Base-by-base conservation (phyloP, 2,797 vertebrate species). In the Sebastes taczanowskii region DNA sequence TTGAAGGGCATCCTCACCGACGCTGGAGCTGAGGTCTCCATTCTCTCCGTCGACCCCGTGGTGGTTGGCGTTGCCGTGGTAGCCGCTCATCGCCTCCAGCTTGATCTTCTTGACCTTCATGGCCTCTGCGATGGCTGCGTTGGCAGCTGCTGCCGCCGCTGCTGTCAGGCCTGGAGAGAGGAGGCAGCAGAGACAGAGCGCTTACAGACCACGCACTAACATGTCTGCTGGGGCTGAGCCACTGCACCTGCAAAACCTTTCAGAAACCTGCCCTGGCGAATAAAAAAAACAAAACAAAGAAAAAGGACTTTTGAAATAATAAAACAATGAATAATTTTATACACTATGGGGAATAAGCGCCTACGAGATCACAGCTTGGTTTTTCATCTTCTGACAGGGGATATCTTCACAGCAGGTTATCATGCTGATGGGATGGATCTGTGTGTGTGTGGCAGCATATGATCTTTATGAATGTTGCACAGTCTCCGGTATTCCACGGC, bases 31-130 rank as follows among this genome's bases (percentile, higher is more conserved):
- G 87, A 99, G 96, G 94, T 99, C 99, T 88, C 99, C 98, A 34
- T 99, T 99, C 95, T 99, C 99, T 18, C 97, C 97, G 82, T 99
- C 97, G 56, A 80, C 95, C 89, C 97, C 97, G 55, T 99, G 98
- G 91, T 99, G 98, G 94, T 96, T 97, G 95, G 96, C 97, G 95
- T 96, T 97, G 95, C 97, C 91, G 89, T 99, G 99, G 95, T 99
- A 99, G 96, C 96, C 95, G 95, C 97, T 98, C 98, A 99, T 99
- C 88, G 98, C 99, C 97, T 99, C 99, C 93, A 99, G 95, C 95
- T 99, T 99, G 95, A 99, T 99, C 96, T 99, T 99, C 96, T 99
- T 99, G 94, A 99, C 98, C 97, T 99, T 99, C 98, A 99, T 99
- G 95, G 98, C 99, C 96, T 99, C 99, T 14, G 98, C 98, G 78